Conservation (phyloP, 2,888 invertebrate genomes). For the Tachina lurida region DNA sequence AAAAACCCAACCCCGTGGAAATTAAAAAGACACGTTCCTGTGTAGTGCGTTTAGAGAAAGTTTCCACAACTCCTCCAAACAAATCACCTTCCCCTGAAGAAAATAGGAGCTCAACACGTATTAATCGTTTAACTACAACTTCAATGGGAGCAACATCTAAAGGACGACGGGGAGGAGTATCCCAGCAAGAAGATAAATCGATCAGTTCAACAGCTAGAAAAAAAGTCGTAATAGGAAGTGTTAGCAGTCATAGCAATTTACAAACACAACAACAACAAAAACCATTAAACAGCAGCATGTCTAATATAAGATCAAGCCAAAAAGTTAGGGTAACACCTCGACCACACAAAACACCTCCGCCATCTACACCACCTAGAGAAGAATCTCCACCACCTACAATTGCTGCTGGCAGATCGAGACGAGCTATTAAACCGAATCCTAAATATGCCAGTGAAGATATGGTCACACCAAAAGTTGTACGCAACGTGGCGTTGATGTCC, state of each 20-base stretch:
- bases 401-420: slow-evolving; percentile 80
- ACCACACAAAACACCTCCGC: slow-evolving; percentile 56
- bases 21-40: slow-evolving; percentile 80
- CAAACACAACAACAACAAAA: slow-evolving; percentile 54
- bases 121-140: background rate
- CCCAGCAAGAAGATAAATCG: slow-evolving; percentile 43
- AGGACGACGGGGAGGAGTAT: slow-evolving; percentile 22
- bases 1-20: slow-evolving; percentile 75
- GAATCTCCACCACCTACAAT: slow-evolving; percentile 76
- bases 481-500: slow-evolving; percentile 73
- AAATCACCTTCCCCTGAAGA: slow-evolving; percentile 31
- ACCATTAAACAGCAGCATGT: slow-evolving; percentile 17
- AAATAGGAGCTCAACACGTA: background rate
- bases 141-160: slow-evolving; percentile 54
- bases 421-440: slow-evolving; percentile 83
- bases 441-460: slow-evolving; percentile 82
- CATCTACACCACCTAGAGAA: slow-evolving; percentile 53
- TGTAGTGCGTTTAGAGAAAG: slow-evolving; percentile 80
- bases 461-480: slow-evolving; percentile 78
- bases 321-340: slow-evolving; percentile 66
- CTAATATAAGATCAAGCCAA: slow-evolving; percentile 46
- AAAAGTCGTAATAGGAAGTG: slow-evolving; percentile 3
- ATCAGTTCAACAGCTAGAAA: slow-evolving; percentile 38
- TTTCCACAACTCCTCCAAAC: slow-evolving; percentile 70
- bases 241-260: slow-evolving; percentile 2